Conservation (phyloP, 2,888 invertebrate genomes). For the Drosophila falleni region DNA sequence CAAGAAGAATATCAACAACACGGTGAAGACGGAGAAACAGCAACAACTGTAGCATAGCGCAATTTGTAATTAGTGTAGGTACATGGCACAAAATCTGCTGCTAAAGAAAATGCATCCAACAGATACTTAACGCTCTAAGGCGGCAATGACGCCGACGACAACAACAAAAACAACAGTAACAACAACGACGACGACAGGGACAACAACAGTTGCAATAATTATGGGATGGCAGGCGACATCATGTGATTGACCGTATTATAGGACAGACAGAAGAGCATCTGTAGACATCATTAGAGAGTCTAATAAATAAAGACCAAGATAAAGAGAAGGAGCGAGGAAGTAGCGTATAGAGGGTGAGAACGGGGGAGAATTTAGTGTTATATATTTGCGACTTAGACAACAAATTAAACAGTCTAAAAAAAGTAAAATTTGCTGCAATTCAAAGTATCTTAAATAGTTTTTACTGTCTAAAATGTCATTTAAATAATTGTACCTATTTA, state of each 20-base stretch:
- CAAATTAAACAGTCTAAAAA: background rate
- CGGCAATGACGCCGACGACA: constrained; percentile 47
- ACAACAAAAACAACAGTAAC: constrained; percentile 28
- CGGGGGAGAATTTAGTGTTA: background rate
- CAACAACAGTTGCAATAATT: constrained; percentile 56
- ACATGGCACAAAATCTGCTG: constrained; percentile 67
- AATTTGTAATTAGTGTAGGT: constrained; percentile 79
- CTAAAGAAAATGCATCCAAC: constrained; percentile 66
- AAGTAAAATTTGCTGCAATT: no score
- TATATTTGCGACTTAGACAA: background rate
- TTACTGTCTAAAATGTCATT: background rate
- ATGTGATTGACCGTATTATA: constrained; percentile 77
- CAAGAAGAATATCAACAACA: constrained; percentile 16
- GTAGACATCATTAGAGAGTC: constrained; percentile 18
- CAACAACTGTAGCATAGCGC: constrained; percentile 62
- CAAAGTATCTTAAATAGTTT: background rate
- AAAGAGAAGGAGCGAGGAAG: background rate
- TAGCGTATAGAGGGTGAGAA: background rate
- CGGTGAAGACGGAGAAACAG: constrained; percentile 9
- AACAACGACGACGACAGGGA: background rate
- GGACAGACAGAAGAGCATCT: constrained; percentile 34
- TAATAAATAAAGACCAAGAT: constrained; percentile 2
- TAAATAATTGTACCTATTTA: background rate
- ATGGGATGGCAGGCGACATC: constrained; percentile 55
- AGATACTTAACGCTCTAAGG: constrained; percentile 64